Base-by-base conservation (phyloP, 1,140 invertebrate species). In the Rhagoletis pomonella region DNA sequence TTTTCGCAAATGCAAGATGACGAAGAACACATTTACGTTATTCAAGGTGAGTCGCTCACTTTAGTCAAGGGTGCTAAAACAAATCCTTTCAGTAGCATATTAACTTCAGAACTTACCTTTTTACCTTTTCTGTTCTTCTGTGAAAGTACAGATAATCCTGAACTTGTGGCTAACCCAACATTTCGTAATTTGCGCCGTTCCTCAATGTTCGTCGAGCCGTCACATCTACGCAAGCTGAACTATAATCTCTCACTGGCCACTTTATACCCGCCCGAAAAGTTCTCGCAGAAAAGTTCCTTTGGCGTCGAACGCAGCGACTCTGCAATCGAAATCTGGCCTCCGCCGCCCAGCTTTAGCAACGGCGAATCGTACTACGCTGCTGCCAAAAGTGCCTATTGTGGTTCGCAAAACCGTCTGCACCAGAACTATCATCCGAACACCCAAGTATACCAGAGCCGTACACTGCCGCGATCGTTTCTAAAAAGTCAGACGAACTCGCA, bases 221-320 rank as follows among this genome's bases (percentile, higher is more conserved):
- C 85, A 39, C 87, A 85, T 86, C 17, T 92, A 81, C 89, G 91
- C 3, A 88, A 89, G 6, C 88, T 91, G 4, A 92, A 90, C 84
- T 92, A 91, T 1, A 92, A 92, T 87, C 89, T 92, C 4, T 92
- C 92, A 19, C 88, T 93, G 87, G 89, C 91, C 67, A 90, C 88
- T 9, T 86, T 88, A 14, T 88, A 90, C 19, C 84, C 64, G 58
- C 81, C 89, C 55, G 86, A 69, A 64, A 85, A 59, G 47, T 12
- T 19, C 29, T 85, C 86, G n/a, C 90, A 81, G 55, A 90, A 90
- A 14, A 88, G 64, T 86, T 44, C 60, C 5, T 69, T 69, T 62
- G 88, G 89, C 88, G 55, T 89, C 88, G 88, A 89, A 14, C 85
- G 44, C 4, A 88, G 86, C 58, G 88, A 89, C 12, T 85, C 86